A percentile compares a stretch with the other conserved stretches of the same genome.
These are phyloP conservation scores for Bradypus variegatus DNA, from an alignment of 2,797 vertebrate species.

Conservation along the genomic window DNA sequence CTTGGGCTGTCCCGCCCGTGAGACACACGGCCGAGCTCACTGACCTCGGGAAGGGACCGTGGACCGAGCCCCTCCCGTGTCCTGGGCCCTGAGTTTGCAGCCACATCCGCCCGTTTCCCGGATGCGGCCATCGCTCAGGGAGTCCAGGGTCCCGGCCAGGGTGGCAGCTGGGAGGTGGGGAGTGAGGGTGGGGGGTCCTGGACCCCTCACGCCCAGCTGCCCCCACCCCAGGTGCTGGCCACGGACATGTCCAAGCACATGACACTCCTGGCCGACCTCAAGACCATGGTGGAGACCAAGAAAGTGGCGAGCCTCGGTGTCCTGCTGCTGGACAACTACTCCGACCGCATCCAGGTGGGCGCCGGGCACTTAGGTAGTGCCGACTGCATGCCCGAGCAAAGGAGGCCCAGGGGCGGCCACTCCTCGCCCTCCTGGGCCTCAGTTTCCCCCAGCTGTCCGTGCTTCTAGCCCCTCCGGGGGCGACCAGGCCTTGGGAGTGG, in stretches of 20 bases:
- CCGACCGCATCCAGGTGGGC: constrained; percentile 90
- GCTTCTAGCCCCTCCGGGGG: too few species aligned
- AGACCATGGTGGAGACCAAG: constrained; percentile 97
- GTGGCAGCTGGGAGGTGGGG: background rate
- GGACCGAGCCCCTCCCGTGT: background rate
- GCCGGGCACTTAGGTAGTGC: background rate
- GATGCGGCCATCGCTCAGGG: background rate
- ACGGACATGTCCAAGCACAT: constrained; percentile 99
- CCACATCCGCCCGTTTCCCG: background rate
- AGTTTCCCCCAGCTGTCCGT: constrained; percentile 56
- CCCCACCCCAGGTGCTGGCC: constrained; percentile 83
- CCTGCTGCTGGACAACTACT: constrained; percentile 91
- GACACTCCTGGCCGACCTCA: constrained; percentile 92
- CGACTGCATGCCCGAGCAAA: background rate
- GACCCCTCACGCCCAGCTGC: background rate
- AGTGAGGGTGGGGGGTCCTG: background rate
- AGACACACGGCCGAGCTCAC: background rate
- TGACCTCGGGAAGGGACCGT: background rate
- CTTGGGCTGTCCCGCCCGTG: background rate
- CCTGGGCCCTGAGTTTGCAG: background rate
- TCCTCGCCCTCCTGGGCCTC: background rate
- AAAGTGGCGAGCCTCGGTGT: constrained; percentile 96
- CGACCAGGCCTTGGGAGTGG: too few species aligned
- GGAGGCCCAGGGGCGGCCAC: background rate
- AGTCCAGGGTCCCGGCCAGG: background rate